Conservation (phyloP, 2,888 invertebrate species). For the Troilus luridus region DNA sequence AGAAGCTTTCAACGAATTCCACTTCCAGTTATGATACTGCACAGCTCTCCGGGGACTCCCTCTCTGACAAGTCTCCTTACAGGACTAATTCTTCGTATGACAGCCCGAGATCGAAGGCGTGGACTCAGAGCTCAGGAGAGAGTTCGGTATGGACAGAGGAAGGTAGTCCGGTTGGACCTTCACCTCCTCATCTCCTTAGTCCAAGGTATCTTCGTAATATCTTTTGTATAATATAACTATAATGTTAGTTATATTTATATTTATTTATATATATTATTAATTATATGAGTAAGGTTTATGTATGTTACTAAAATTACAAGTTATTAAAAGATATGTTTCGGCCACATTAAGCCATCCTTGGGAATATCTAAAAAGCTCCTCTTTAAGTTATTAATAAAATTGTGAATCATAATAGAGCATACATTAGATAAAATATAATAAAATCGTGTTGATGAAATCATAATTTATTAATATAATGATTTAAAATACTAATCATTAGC, state of each 20-base stretch:
- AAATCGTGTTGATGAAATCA: too few species aligned
- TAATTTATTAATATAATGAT: too few species aligned
- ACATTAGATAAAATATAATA: too few species aligned
- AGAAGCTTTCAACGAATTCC: slow-evolving; percentile 63
- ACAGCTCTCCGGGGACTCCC: slow-evolving; percentile 64
- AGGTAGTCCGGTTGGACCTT: slow-evolving; percentile 62
- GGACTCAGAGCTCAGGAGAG: slow-evolving; percentile 65
- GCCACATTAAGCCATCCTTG: too few species aligned
- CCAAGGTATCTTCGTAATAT: slow-evolving; percentile 16
- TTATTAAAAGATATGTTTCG: too few species aligned
- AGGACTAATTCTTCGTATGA: slow-evolving; percentile 64
- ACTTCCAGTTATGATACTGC: slow-evolving; percentile 64
- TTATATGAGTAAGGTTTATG: too few species aligned
- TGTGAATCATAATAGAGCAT: too few species aligned
- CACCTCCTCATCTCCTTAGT: slow-evolving; percentile 48
- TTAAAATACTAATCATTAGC: too few species aligned
- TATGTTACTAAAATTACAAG: too few species aligned
- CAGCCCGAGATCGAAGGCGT: slow-evolving; percentile 63
- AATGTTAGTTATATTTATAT: background rate
- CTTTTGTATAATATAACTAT: background rate
- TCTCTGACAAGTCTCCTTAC: slow-evolving; percentile 63
- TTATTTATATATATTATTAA: background rate
- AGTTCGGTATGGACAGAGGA: slow-evolving; percentile 64
- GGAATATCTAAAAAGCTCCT: too few species aligned
- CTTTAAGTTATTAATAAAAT: too few species aligned